Percentiles rank a stretch among this genome's conserved stretches.
These are phyloP conservation scores for Oreochromis grahami DNA, from an alignment of 2,797 vertebrate species.

Conservation along the genomic window DNA sequence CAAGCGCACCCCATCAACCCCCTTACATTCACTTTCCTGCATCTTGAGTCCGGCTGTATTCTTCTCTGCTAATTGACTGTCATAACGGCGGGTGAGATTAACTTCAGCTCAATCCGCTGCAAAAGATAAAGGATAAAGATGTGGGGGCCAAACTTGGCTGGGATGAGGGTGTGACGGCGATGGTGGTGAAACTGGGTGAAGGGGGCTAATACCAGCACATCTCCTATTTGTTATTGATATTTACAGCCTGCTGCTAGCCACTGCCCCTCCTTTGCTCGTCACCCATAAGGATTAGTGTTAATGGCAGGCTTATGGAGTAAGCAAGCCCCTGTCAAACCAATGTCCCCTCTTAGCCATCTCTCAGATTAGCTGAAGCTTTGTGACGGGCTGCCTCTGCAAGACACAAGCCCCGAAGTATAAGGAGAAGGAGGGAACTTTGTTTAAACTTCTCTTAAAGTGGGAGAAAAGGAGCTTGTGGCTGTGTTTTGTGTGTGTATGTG, in stretches of 20 bases:
- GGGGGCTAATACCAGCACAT: constrained; percentile 54
- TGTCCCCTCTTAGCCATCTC: constrained; percentile 64
- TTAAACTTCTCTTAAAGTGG: constrained; percentile 52
- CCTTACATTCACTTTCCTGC: constrained; percentile 40
- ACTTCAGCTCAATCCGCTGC: constrained; percentile 59
- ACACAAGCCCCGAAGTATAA: constrained; percentile 37
- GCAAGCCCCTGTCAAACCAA: constrained; percentile 62
- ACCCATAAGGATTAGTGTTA: constrained; percentile 74
- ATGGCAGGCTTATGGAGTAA: constrained; percentile 70
- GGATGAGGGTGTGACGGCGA: constrained; percentile 31
- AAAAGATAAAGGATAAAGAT: constrained; percentile 67
- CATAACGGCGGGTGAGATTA: constrained; percentile 76
- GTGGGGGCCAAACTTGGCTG: constrained; percentile 41
- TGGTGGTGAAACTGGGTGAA: neutral
- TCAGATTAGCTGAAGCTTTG: constrained; percentile 67
- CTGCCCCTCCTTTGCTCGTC: constrained; percentile 42
- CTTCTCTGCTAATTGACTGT: constrained; percentile 82
- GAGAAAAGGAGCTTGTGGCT: constrained; percentile 15
- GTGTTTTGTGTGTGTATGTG: neutral
- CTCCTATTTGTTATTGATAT: constrained; percentile 84
- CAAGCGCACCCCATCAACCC: constrained; percentile 13
- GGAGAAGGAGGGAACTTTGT: constrained; percentile 55
- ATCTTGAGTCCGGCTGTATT: constrained; percentile 60
- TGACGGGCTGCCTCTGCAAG: constrained; percentile 65
- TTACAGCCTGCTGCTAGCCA: constrained; percentile 62